Percentiles rank a stretch among this genome's conserved stretches.
phyloP scores from a whole-genome alignment of 2,797 vertebrate species.

The Tarsius wallacei region DNA sequence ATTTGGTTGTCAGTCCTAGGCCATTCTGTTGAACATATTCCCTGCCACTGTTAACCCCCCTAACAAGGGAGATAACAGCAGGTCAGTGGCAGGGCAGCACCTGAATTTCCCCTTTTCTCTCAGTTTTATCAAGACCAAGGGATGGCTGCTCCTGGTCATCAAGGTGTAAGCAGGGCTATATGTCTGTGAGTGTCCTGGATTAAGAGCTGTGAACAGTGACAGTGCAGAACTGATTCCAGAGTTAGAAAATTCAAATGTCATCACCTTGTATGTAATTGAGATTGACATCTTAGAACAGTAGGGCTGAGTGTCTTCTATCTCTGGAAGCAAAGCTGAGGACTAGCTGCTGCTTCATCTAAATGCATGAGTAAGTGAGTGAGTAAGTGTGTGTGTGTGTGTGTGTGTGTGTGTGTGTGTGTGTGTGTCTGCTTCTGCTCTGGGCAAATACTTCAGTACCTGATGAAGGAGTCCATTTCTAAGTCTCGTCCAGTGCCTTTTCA shows the following conservation, averaged over 20 bases:
- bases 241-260: background rate
- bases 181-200: background rate
- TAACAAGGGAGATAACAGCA: background rate
- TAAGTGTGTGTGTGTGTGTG: background rate
- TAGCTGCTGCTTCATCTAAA: too few species aligned
- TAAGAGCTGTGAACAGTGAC: background rate
- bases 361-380: accelerated
- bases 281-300: background rate
- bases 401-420: background rate
- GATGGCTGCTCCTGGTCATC: background rate
- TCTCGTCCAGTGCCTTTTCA: background rate
- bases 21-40: background rate
- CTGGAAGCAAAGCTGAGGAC: background rate
- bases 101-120: accelerated
- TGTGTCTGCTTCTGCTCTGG: background rate
- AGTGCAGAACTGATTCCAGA: background rate
- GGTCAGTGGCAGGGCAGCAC: background rate
- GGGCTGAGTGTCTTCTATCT: background rate
- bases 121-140: background rate
- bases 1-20: background rate
- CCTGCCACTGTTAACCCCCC: background rate
- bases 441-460: background rate
- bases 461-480: background rate
- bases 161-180: accelerated
- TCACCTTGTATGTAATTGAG: background rate